Conservation (phyloP, 2,888 invertebrate species). For the Mimachlamys varia region DNA sequence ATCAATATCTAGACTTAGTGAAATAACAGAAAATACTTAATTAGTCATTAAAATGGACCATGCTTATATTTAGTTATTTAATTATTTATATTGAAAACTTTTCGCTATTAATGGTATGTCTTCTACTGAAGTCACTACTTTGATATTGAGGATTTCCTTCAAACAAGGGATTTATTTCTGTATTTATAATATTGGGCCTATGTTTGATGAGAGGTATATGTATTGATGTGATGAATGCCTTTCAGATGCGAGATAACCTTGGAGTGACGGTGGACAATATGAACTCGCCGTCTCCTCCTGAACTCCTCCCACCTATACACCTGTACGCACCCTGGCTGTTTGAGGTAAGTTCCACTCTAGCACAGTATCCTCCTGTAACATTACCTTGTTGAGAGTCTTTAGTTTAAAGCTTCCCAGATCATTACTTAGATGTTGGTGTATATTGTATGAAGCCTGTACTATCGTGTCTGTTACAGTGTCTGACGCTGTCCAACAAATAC, state of each 20-base stretch:
- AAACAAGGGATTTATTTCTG: no score
- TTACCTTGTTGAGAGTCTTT: not conserved
- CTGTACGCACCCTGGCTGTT: conserved; percentile 97
- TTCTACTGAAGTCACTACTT: no score
- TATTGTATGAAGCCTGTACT: not conserved
- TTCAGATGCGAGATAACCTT: conserved; percentile 88
- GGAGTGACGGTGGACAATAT: conserved; percentile 90
- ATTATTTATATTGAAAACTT: no score
- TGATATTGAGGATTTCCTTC: no score
- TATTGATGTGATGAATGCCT: conserved; percentile 43
- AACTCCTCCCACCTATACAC: conserved; percentile 91
- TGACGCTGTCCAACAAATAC: conserved; percentile 89
- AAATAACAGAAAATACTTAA: no score
- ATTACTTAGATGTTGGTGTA: not conserved
- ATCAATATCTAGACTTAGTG: no score
- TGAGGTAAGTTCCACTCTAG: conserved; percentile 85
- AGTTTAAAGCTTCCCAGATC: not conserved
- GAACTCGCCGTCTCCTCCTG: conserved; percentile 89
- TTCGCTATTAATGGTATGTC: no score
- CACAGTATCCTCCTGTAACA: not conserved
- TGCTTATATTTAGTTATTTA: no score
- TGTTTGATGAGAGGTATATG: not conserved
- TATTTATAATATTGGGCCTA: not conserved
- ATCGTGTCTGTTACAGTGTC: conserved; percentile 82
- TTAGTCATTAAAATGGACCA: no score